Evolutionary conservation across 2,888 invertebrate species (phyloP).

Genomic region (Drosophila sordidula): DNA sequence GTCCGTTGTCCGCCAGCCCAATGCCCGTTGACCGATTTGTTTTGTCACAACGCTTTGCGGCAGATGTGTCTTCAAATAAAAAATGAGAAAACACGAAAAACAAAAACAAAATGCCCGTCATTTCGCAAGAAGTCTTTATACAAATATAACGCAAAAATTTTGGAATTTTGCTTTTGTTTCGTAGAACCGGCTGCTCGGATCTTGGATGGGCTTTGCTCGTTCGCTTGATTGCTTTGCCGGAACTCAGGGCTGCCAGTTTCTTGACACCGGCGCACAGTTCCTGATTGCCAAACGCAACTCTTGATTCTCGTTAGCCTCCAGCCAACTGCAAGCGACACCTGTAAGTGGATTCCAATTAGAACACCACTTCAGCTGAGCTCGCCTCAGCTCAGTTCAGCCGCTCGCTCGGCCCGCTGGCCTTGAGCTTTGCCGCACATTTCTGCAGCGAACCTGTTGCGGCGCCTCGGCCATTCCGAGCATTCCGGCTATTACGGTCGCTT

Average conservation of each 20-base stretch:
- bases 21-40: slow-evolving; percentile 74
- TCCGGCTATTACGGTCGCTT: slow-evolving; percentile 31
- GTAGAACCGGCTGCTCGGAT: slow-evolving; percentile 50
- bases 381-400: slow-evolving; percentile 11
- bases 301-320: slow-evolving; percentile 6
- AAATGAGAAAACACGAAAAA: too few species aligned
- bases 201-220: slow-evolving; percentile 26
- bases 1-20: slow-evolving; percentile 27
- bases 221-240: slow-evolving; percentile 30
- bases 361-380: slow-evolving; percentile 2
- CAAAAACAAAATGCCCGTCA: slow-evolving; percentile 23
- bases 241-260: slow-evolving; percentile 72
- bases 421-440: slow-evolving; percentile 43
- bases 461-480: slow-evolving; percentile 25
- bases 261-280: slow-evolving; percentile 59
- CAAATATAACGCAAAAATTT: slow-evolving; percentile 35
- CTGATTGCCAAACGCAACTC: slow-evolving; percentile 30
- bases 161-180: slow-evolving; percentile 1
- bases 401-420: slow-evolving; percentile 35
- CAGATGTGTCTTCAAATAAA: slow-evolving; percentile 37
- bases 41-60: slow-evolving; percentile 31
- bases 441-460: slow-evolving; percentile 52
- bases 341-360: slow-evolving; percentile 47
- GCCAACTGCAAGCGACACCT: slow-evolving; percentile 35
- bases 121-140: slow-evolving; percentile 45